Evolutionary conservation across 2,888 invertebrate species (phyloP).

Genomic region (Tetropium fuscum): DNA sequence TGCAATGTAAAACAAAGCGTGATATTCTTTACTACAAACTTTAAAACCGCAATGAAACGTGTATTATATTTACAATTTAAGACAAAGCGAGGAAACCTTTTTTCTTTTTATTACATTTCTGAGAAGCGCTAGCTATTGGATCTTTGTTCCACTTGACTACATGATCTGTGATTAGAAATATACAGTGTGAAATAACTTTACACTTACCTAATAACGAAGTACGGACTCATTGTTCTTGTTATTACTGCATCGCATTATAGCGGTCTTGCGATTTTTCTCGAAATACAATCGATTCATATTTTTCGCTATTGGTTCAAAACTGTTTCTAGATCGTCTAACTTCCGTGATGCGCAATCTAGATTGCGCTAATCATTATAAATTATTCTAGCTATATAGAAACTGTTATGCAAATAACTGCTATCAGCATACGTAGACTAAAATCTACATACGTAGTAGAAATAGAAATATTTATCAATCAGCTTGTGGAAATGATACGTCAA

Average conservation of each 20-base stretch:
- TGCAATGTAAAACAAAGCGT: conserved; percentile 46
- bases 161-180: conserved; percentile 56
- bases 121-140: conserved; percentile 43
- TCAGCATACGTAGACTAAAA: conserved; percentile 13
- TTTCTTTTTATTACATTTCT: conserved; percentile 48
- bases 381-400: conserved; percentile 40
- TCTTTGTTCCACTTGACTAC: conserved; percentile 57
- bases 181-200: conserved; percentile 46
- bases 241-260: conserved; percentile 18
- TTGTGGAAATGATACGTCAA: too few relatives aligned
- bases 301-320: conserved; percentile 14
- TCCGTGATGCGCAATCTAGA: conserved; percentile 40
- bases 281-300: conserved; percentile 22
- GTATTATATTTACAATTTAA: conserved; percentile 58
- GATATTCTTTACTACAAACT: conserved; percentile 51
- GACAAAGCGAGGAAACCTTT: conserved; percentile 53
- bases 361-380: conserved; percentile 43
- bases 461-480: too few relatives aligned
- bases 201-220: conserved; percentile 24
- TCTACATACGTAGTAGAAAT: background rate
- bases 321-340: conserved; percentile 34
- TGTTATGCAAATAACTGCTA: conserved; percentile 39
- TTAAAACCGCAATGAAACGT: conserved; percentile 58
- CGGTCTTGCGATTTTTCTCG: conserved; percentile 14
- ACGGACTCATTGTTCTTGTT: conserved; percentile 31